These are phyloP conservation scores for Physocephala rufipes DNA, from an alignment of 2,888 invertebrate genomes.

Conservation along the genomic window DNA sequence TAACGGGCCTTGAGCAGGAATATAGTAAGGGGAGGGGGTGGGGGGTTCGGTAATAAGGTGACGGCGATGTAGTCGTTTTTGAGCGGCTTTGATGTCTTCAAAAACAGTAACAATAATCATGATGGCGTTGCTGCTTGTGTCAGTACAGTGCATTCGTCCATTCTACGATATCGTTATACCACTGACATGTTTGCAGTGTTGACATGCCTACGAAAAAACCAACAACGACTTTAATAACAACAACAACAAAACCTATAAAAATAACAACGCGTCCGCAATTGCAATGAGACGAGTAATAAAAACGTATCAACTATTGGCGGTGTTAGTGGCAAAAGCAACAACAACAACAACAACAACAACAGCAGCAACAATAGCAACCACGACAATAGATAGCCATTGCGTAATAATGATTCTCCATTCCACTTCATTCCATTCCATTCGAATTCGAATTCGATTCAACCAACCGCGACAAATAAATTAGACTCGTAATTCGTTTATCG, in stretches of 20 bases:
- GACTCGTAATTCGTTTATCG: slow-evolving; percentile 47
- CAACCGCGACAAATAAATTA: slow-evolving; percentile 51
- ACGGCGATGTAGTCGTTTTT: slow-evolving; percentile 32
- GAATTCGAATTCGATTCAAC: slow-evolving; percentile 35
- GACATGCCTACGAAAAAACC: slow-evolving; percentile 38
- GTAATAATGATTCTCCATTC: neutral
- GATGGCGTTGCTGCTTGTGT: slow-evolving; percentile 24
- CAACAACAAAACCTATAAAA: neutral
- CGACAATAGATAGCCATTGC: slow-evolving; percentile 4
- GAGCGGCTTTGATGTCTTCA: slow-evolving; percentile 36
- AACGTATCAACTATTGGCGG: too few relatives aligned
- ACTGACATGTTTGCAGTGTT: slow-evolving; percentile 31
- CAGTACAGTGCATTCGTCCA: slow-evolving; percentile 34
- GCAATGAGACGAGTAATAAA: too few relatives aligned
- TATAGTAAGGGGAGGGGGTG: too few relatives aligned
- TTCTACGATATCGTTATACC: slow-evolving; percentile 24
- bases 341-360: slow-evolving; percentile 5
- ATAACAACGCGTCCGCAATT: too few relatives aligned
- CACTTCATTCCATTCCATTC: neutral
- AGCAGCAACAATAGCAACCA: neutral
- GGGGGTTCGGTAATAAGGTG: slow-evolving; percentile 27
- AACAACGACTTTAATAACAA: too few relatives aligned
- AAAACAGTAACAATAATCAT: slow-evolving; percentile 23
- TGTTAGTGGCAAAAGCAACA: too few relatives aligned
- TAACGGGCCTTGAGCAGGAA: neutral